Percentiles rank a stretch among this genome's conserved stretches.
These are phyloP conservation scores for Amblyopsis hoosieri DNA, from an alignment of 2,797 vertebrate species.

Conservation along the genomic window DNA sequence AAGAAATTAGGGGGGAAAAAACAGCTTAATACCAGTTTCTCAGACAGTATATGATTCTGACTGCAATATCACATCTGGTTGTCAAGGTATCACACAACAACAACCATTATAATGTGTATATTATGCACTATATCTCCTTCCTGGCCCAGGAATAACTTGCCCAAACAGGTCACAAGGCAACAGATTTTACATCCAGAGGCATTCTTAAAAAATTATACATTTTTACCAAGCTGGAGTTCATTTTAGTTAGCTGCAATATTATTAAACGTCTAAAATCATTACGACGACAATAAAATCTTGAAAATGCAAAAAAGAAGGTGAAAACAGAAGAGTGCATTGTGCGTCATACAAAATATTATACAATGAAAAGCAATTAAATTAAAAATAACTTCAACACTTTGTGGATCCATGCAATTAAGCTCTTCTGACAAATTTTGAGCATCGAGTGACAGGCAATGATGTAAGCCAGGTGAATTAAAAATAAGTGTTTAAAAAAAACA, in stretches of 20 bases:
- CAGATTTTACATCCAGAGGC: conserved; percentile 56
- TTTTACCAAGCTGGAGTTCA: conserved; percentile 40
- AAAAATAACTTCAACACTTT: conserved; percentile 67
- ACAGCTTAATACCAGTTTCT: conserved; percentile 27
- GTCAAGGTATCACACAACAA: conserved; percentile 30
- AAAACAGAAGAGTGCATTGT: conserved; percentile 63
- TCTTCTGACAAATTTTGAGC: conserved; percentile 51
- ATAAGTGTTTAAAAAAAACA: conserved; percentile 31
- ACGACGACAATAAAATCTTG: conserved; percentile 45
- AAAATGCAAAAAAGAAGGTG: conserved; percentile 51
- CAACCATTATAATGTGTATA: conserved; percentile 27
- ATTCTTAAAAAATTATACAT: conserved; percentile 43
- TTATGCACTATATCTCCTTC: conserved; percentile 36
- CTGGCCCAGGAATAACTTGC: conserved; percentile 67
- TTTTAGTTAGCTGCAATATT: conserved; percentile 55
- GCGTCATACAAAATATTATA: conserved; percentile 69
- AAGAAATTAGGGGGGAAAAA: conserved; percentile 34
- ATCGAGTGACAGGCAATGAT: conserved; percentile 43
- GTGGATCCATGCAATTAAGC: conserved; percentile 74
- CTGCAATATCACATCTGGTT: conserved; percentile 8
- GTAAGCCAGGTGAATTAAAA: not conserved
- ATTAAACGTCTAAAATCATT: conserved; percentile 49
- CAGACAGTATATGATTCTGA: conserved; percentile 9
- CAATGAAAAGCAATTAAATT: conserved; percentile 73
- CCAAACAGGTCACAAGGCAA: conserved; percentile 68